These are phyloP conservation scores for Embidobia sp. DNA, from an alignment of 2,888 invertebrate genomes.

Conservation along the genomic window DNA sequence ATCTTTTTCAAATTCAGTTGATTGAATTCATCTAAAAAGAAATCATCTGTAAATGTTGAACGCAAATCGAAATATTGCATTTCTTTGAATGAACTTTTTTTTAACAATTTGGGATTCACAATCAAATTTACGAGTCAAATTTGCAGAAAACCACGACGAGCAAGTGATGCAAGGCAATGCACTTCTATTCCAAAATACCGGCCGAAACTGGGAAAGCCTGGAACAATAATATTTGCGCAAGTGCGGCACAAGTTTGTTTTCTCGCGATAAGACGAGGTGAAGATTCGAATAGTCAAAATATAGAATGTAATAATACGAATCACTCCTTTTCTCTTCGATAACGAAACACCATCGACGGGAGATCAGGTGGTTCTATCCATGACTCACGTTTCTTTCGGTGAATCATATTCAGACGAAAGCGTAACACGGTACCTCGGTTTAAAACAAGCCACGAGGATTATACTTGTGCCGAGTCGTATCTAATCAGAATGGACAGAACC, in stretches of 20 bases:
- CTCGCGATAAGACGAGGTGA: conserved; percentile 4
- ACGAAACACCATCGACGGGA: neutral
- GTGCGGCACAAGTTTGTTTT: conserved; percentile 1
- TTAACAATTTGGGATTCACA: no score
- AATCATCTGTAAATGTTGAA: no score
- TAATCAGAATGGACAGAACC: no score
- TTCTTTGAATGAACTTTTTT: no score
- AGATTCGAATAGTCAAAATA: neutral
- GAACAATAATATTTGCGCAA: conserved; percentile 12
- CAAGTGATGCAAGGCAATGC: no score
- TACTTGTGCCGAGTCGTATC: neutral
- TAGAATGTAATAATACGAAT: neutral
- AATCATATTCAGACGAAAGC: conserved; percentile 9
- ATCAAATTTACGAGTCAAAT: no score
- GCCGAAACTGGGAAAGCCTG: neutral
- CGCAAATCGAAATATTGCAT: no score
- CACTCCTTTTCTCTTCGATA: neutral
- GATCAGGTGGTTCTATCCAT: conserved; percentile 20
- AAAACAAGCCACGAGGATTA: neutral
- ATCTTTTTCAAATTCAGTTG: no score
- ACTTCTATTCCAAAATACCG: no score
- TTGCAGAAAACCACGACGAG: no score
- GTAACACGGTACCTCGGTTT: neutral
- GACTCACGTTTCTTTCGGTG: conserved; percentile 20
- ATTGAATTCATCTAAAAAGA: no score